phyloP scores from a whole-genome alignment of 2,797 vertebrate species.

The Macropodus opercularis region DNA sequence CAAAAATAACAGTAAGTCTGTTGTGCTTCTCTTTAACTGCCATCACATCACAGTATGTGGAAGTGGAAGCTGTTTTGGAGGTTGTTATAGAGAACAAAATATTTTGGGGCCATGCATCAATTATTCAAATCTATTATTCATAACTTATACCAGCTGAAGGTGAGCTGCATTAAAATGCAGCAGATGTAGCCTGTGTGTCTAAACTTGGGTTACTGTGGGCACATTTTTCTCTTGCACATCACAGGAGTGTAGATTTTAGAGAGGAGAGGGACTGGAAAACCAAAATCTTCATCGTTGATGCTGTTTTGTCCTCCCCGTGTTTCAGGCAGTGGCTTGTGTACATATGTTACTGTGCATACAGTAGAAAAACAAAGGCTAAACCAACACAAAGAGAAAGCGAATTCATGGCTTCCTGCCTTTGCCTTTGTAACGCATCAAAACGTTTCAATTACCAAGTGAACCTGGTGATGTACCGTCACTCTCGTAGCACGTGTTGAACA shows the following conservation, averaged over 20 bases:
- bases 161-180: conserved; percentile 9
- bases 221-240: not conserved
- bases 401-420: conserved; percentile 8
- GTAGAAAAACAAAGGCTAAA: conserved; percentile 10
- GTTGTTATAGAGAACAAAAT: not conserved
- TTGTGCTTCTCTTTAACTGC: conserved; percentile 70
- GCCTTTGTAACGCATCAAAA: conserved; percentile 8
- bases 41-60: conserved; percentile 16
- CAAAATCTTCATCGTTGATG: not conserved
- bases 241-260: not conserved
- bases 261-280: conserved; percentile 2
- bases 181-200: conserved; percentile 21
- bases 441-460: conserved; percentile 21
- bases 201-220: not conserved
- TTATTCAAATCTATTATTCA: conserved; percentile 3
- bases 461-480: conserved; percentile 55
- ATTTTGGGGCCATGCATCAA: conserved; percentile 24
- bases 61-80: conserved; percentile 7
- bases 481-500: conserved; percentile 40
- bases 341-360: conserved; percentile 28
- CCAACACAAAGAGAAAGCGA: conserved; percentile 10
- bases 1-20: conserved; percentile 23
- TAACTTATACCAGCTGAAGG: conserved; percentile 13
- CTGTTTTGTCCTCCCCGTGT: not conserved
- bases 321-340: not conserved